These are phyloP conservation scores for Hyperoplus immaculatus DNA, from an alignment of 2,797 vertebrate species.

Conservation along the genomic window DNA sequence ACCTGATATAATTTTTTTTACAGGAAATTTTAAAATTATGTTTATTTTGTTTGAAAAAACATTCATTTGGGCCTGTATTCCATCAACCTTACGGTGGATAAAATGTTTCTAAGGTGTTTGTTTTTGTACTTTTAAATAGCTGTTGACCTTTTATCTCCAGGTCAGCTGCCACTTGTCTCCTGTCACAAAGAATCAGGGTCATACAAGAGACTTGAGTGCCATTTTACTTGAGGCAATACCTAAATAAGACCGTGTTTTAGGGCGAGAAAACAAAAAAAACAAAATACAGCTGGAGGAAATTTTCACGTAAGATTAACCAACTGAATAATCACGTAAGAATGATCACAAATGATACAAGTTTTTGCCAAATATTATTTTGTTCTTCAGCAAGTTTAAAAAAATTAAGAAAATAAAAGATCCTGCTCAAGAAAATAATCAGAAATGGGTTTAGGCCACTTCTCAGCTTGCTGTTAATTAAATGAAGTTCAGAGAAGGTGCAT, in stretches of 20 bases:
- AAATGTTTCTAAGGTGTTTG: background rate
- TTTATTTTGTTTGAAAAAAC: background rate
- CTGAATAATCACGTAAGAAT: conserved; percentile 22
- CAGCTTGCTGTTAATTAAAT: conserved; percentile 54
- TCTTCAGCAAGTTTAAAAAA: conserved; percentile 13
- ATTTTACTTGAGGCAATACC: background rate
- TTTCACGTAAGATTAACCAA: conserved; percentile 28
- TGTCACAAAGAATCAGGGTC: conserved; percentile 44
- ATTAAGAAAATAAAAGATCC: conserved; percentile 27
- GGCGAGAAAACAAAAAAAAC: background rate
- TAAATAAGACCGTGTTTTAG: background rate
- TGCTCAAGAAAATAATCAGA: conserved; percentile 39
- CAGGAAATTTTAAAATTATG: background rate
- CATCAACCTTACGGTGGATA: conserved; percentile 41
- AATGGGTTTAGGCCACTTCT: conserved; percentile 47
- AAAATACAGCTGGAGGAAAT: background rate
- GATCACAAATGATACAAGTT: background rate
- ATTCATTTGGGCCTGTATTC: background rate
- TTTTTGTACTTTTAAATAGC: background rate
- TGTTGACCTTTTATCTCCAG: conserved; percentile 1
- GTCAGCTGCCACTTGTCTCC: conserved; percentile 52
- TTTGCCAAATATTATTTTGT: conserved; percentile 10
- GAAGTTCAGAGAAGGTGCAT: conserved; percentile 51
- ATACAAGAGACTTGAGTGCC: conserved; percentile 4
- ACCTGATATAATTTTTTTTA: background rate